phyloP scores from a whole-genome alignment of 2,888 invertebrate genomes.

The Drosophila tripunctata region DNA sequence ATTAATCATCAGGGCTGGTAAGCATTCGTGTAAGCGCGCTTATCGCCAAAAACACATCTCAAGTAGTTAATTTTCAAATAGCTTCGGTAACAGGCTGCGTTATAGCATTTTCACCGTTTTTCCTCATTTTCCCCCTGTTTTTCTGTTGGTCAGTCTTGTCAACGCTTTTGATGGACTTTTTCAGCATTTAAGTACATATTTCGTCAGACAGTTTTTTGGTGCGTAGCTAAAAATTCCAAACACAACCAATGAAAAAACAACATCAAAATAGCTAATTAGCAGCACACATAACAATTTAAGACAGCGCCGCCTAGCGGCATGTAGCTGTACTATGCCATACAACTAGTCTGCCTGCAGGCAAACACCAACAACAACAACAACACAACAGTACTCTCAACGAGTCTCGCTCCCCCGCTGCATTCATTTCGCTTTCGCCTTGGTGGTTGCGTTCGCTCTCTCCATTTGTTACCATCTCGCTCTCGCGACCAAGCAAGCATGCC shows the following conservation, averaged over 20 bases:
- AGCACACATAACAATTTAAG: slow-evolving; percentile 18
- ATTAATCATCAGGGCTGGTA: slow-evolving; percentile 75
- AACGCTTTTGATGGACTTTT: slow-evolving; percentile 69
- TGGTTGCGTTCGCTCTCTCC: slow-evolving; percentile 23
- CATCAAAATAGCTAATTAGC: slow-evolving; percentile 56
- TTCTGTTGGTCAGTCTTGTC: slow-evolving; percentile 34
- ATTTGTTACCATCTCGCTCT: slow-evolving; percentile 8
- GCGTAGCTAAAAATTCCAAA: slow-evolving; percentile 18
- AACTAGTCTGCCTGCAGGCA: slow-evolving; percentile 46
- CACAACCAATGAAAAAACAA: slow-evolving; percentile 18
- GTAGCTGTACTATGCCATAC: slow-evolving; percentile 51
- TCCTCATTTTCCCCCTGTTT: slow-evolving; percentile 4
- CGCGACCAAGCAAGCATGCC: slow-evolving; percentile 21
- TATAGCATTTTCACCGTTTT: slow-evolving; percentile 16
- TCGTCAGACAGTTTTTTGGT: slow-evolving; percentile 53
- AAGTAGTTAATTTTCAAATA: slow-evolving; percentile 77
- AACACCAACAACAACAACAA: slow-evolving; percentile 16
- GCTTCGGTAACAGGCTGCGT: slow-evolving; percentile 67
- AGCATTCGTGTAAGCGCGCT: slow-evolving; percentile 77
- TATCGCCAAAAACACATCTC: slow-evolving; percentile 73
- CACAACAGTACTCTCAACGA: slow-evolving; percentile 20
- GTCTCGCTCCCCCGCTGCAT: slow-evolving; percentile 52
- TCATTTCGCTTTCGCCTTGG: slow-evolving; percentile 49
- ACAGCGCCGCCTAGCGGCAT: slow-evolving; percentile 62
- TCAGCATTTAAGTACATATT: slow-evolving; percentile 50